Percentiles rank a stretch among this genome's conserved stretches.
Evolutionary conservation across 64 coral and sea anemone genomes (phyloP).

Genomic region (Actinia equina): DNA sequence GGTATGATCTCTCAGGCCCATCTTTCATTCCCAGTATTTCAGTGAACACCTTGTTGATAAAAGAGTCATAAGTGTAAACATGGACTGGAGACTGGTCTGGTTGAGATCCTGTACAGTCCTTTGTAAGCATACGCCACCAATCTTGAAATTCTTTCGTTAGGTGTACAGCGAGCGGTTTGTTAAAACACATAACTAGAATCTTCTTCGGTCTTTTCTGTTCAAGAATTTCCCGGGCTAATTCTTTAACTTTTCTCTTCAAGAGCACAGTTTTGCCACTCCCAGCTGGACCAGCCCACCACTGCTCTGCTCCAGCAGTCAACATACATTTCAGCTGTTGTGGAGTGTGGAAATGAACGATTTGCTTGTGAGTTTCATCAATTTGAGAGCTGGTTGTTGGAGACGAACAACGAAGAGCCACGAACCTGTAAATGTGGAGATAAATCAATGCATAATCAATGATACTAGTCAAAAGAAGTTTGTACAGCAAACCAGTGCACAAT

Average conservation of each 20-base stretch:
- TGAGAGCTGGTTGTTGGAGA: neutral
- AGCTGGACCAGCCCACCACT: constrained; percentile 67
- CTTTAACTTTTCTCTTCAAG: constrained; percentile 26
- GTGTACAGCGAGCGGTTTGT: constrained; percentile 15
- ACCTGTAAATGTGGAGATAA: neutral
- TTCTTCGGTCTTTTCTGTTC: neutral
- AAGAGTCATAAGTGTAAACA: constrained; percentile 16
- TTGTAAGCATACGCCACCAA: neutral
- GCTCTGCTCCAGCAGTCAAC: constrained; percentile 5
- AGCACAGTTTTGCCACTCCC: constrained; percentile 66
- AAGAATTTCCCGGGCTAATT: neutral
- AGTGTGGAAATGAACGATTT: constrained; percentile 2
- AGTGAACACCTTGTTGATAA: neutral
- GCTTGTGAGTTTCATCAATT: neutral
- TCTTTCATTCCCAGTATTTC: no score
- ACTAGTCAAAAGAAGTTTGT: no score
- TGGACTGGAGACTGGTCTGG: neutral
- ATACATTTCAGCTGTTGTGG: constrained; percentile 33
- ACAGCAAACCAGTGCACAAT: no score
- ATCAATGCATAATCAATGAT: neutral
- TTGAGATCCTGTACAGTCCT: neutral
- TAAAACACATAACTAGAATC: constrained; percentile 56
- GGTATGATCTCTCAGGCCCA: no score
- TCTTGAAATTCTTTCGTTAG: neutral
- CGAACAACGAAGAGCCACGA: neutral